phyloP scores from a whole-genome alignment of 2,797 vertebrate species.

The Rachycentron canadum region DNA sequence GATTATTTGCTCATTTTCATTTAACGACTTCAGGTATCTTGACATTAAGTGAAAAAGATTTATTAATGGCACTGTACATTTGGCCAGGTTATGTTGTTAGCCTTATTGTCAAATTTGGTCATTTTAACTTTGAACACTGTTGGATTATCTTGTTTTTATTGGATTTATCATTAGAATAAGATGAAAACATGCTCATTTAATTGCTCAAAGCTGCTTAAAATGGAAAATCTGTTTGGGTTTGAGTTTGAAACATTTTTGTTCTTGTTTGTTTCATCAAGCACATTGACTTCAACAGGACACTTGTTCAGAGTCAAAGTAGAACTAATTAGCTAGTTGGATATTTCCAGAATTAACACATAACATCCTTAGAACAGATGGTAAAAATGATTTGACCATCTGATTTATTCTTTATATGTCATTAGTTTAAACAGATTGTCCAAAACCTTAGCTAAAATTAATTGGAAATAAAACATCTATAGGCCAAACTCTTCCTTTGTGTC shows the following conservation, averaged over 20 bases:
- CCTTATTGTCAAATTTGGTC: conserved; percentile 28
- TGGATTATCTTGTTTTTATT: conserved; percentile 30
- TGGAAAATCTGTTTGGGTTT: conserved; percentile 53
- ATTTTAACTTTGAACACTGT: conserved; percentile 42
- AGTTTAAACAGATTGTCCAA: conserved; percentile 27
- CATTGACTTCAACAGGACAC: conserved; percentile 31
- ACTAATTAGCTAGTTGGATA: conserved; percentile 60
- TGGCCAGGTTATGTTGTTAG: conserved; percentile 36
- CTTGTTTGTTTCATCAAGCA: conserved; percentile 56
- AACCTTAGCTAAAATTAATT: conserved; percentile 11
- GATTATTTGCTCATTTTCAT: conserved; percentile 69
- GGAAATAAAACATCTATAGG: conserved; percentile 1
- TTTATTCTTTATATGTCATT: conserved; percentile 42
- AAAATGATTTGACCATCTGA: conserved; percentile 24
- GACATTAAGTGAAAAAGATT: conserved; percentile 30
- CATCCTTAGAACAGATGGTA: conserved; percentile 46
- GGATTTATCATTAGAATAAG: conserved; percentile 42
- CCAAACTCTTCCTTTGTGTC: neutral
- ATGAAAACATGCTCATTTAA: conserved; percentile 50
- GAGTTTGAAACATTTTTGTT: conserved; percentile 39
- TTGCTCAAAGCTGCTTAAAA: conserved; percentile 47
- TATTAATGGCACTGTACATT: conserved; percentile 43
- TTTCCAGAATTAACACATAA: conserved; percentile 36
- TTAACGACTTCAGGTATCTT: conserved; percentile 46
- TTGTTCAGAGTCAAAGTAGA: conserved; percentile 40